Evolutionary conservation across 2,888 invertebrate genomes (phyloP), one percentile per base, ranked within the genome.

Genomic region (Iphiclides podalirius): DNA sequence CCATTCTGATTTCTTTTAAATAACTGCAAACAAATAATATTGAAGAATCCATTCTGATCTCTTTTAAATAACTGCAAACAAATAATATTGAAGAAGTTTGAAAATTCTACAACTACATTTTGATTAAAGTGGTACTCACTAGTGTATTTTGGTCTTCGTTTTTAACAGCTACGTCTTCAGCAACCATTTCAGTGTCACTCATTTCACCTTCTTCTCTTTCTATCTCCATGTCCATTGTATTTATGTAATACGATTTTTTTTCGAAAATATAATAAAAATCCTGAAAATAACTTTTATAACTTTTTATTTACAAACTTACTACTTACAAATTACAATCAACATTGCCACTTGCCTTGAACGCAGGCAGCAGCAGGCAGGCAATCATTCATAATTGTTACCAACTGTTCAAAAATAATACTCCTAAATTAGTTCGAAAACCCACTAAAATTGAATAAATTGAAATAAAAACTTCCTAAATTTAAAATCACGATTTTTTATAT

Each of bases 121-220:
- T 7, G 16, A 11, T 15, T 16, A 15, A 8, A 17, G 7, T 9
- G 11, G 35, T 45, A 64, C 67, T 65, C 54, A 84, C 83, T 67
- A 82, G 60, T 37, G 74, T 72, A 43, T 66, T 57, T 41, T 77
- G 67, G 26, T 60, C 52, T 44, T 66, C 65, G 36, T 47, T 49
- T 53, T 57, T 49, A 45, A 54, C 62, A 26, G 62, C 56, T 53
- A 61, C 66, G 55, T 76, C 72, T 58, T 84, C 82, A 42, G 79
- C 67, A 46, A 70, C 44, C 86, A 87, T 87, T 55, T 73, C 70
- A 55, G 72, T 74, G 55, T 86, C 87, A 62, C 86, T 87, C 87
- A 88, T 87, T 82, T 88, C 88, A 62, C 87, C 87, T 58, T 88
- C 87, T 72, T 88, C 88, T 64, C 62, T 76, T 40, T 88, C 87